Base-by-base conservation (phyloP, 2,888 invertebrate genomes). In the Caenorhabditis zanzibari region DNA sequence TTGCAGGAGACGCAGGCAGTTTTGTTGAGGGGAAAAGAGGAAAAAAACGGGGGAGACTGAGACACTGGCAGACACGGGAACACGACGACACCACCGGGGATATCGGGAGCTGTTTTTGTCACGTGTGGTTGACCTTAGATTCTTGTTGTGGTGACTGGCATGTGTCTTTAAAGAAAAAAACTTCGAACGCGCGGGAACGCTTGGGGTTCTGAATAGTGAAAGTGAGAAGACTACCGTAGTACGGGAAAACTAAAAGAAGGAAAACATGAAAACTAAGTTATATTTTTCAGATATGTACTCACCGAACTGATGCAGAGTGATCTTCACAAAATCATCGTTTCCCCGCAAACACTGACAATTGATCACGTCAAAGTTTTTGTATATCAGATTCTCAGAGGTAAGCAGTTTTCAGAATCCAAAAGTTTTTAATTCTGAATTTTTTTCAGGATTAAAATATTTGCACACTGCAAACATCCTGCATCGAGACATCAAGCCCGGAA, bases 311-410 rank as follows among this genome's bases (percentile, higher is more conserved):
- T 99, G 93, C 98, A 99, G 94, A 98, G 97, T 93, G 99, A 99
- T 95, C 95, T 99, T 92, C 99, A 99, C 95, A 98, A 98, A 95
- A 99, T 99, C 94, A 99, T 99, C 94, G 98, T 99, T 92, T 98
- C 98, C 91, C 97, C 98, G 89, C 99, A 99, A 94, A 97, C 97
- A 92, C 95, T 99, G 91, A 97, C 98, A 92, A 95, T 97, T 90
- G 99, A 99, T 94, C 99, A 99, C 95, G 97, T 99, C 94, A 99
- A 99, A 95, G 98, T 99, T 94, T 99, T 99, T 95, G 96, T 99
- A 92, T 99, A 99, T 94, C 99, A 99, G 95, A 98, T 99, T 94
- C 95, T 99, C 92, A 95, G 99, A 95, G 98, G 98, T 95, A 54
- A 54, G 14, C 1, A 56, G 26, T 38, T 38, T 38, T 38, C 10